Conservation (phyloP, 2,797 vertebrate genomes). For the Cyprinodon diabolis region DNA sequence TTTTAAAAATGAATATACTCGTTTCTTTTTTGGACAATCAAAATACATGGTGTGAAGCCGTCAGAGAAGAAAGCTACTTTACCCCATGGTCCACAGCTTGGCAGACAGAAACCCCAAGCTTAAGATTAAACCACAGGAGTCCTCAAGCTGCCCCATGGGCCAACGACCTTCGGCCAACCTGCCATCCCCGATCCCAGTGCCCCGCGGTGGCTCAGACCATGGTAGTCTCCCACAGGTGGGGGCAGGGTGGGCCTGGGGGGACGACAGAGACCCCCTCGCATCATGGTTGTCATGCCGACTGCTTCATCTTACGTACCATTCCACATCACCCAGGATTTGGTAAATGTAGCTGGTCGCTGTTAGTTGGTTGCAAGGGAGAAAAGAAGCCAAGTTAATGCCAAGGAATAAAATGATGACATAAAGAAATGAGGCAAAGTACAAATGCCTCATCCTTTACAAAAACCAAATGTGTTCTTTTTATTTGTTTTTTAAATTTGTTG, state of each 20-base stretch:
- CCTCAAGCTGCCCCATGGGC: slow-evolving; percentile 95
- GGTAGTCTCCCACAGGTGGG: slow-evolving; percentile 98
- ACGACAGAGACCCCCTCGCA: slow-evolving; percentile 95
- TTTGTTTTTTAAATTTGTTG: slow-evolving; percentile 8
- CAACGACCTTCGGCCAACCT: slow-evolving; percentile 99
- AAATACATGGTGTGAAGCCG: slow-evolving; percentile 73
- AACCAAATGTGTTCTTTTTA: slow-evolving; percentile 29
- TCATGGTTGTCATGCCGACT: slow-evolving; percentile 99
- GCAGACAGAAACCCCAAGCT: slow-evolving; percentile 83
- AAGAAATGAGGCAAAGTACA: slow-evolving; percentile 62
- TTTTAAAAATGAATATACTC: slow-evolving; percentile 66
- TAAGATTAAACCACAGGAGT: slow-evolving; percentile 98
- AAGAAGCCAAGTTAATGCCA: slow-evolving; percentile 99
- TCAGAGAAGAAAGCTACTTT: slow-evolving; percentile 75
- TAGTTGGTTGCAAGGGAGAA: slow-evolving; percentile 98
- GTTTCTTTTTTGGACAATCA: slow-evolving; percentile 61
- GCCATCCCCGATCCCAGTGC: slow-evolving; percentile 99
- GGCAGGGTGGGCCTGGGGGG: slow-evolving; percentile 77
- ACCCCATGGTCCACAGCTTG: slow-evolving; percentile 85
- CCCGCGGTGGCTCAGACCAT: slow-evolving; percentile 97
- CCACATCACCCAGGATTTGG: slow-evolving; percentile 99
- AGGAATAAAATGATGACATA: slow-evolving; percentile 58
- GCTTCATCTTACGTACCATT: slow-evolving; percentile 99
- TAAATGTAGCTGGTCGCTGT: slow-evolving; percentile 99
- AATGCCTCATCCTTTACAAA: slow-evolving; percentile 55